Conservation (phyloP, 2,888 invertebrate species). For the Xanthia icteritia region DNA sequence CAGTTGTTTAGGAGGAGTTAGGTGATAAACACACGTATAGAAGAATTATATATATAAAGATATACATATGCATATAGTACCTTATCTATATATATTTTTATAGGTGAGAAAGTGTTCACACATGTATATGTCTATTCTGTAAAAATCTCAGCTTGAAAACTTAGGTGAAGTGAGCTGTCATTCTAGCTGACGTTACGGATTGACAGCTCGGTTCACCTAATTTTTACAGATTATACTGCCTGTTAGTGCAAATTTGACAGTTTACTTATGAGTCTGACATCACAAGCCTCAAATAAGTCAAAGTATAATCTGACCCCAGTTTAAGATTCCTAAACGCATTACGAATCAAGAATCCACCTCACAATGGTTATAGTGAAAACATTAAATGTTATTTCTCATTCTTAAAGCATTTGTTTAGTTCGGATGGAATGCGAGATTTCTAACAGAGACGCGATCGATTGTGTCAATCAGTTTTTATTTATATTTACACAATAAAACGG, state of each 20-base stretch:
- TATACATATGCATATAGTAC: too few species aligned
- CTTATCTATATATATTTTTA: background rate
- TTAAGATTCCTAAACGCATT: conserved; percentile 68
- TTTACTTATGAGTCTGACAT: background rate
- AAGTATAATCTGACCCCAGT: conserved; percentile 55
- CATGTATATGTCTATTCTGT: background rate
- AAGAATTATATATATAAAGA: too few species aligned
- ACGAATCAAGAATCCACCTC: conserved; percentile 68
- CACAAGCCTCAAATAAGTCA: conserved; percentile 31
- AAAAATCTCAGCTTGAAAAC: background rate
- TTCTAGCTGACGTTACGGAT: background rate
- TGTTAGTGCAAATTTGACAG: background rate
- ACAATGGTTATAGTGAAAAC: conserved; percentile 71
- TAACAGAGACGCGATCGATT: conserved; percentile 69
- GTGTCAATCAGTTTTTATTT: conserved; percentile 75
- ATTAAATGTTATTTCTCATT: conserved; percentile 72
- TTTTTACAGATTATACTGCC: background rate
- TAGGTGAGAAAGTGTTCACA: background rate
- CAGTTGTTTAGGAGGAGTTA: too few species aligned
- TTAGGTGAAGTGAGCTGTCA: background rate
- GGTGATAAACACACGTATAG: too few species aligned
- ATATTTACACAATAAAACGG: conserved; percentile 76
- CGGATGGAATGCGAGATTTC: conserved; percentile 76
- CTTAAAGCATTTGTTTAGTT: conserved; percentile 76
- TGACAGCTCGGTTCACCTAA: background rate